Percentiles rank a stretch among this genome's conserved stretches.
phyloP scores from a whole-genome alignment of 2,113 vertebrate species.

The Dendrocopos noguchii region DNA sequence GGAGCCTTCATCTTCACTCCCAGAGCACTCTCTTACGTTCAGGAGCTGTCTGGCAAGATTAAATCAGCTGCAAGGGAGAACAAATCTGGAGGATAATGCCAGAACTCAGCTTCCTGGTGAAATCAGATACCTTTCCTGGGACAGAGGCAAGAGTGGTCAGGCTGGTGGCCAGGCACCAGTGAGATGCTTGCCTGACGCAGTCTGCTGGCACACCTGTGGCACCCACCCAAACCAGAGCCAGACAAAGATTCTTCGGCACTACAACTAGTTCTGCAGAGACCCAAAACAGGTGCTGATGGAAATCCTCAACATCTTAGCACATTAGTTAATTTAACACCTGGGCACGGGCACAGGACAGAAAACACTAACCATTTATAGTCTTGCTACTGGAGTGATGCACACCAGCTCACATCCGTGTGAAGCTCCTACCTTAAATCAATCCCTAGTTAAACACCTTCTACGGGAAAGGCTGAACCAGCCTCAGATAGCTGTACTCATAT shows the following conservation, averaged over 20 bases:
- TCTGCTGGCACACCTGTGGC: not conserved
- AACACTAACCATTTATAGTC: not conserved
- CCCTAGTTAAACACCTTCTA: not conserved
- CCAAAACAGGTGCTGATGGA: not conserved
- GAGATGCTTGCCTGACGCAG: accelerated
- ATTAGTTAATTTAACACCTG: too few species aligned
- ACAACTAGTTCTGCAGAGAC: accelerated
- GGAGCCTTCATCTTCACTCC: conserved; percentile 1
- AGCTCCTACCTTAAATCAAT: not conserved
- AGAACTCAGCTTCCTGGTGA: accelerated
- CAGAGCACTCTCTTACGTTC: conserved; percentile 6
- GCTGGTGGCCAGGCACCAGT: accelerated
- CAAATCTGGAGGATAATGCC: not conserved
- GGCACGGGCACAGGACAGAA: not conserved
- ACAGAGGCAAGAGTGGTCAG: not conserved
- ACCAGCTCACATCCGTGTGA: accelerated
- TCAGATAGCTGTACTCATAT: not conserved
- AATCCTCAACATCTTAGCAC: not conserved
- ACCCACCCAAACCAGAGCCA: accelerated
- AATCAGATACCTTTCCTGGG: too few species aligned
- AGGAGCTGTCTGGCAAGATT: not conserved
- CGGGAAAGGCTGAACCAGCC: accelerated
- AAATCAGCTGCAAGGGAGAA: not conserved
- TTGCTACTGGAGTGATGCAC: not conserved
- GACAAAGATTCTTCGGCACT: accelerated